These are phyloP conservation scores for Seira ritae DNA, from an alignment of 2,888 invertebrate species.

Conservation along the genomic window DNA sequence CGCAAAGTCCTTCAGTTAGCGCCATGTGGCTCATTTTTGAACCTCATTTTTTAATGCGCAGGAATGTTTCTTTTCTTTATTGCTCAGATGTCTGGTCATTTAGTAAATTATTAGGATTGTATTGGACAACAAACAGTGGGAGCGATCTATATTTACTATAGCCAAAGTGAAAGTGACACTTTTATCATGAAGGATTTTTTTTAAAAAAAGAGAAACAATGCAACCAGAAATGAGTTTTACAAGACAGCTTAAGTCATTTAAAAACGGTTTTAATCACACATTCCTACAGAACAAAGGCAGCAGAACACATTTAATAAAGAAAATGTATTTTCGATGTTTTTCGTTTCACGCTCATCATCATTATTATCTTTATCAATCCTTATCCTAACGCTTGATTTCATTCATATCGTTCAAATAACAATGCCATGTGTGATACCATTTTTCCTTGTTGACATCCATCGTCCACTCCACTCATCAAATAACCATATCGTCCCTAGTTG, in stretches of 20 bases:
- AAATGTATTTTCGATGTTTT: slow-evolving; percentile 48
- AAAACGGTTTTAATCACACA: background rate
- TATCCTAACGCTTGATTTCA: background rate
- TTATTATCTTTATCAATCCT: background rate
- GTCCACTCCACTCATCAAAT: background rate
- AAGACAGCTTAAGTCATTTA: background rate
- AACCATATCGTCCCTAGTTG: background rate
- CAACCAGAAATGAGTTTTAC: slow-evolving; percentile 5
- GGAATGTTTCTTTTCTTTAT: too few species aligned
- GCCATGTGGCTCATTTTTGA: too few species aligned
- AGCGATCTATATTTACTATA: background rate
- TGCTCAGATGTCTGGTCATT: too few species aligned
- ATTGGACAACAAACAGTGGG: too few species aligned
- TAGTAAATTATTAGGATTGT: too few species aligned
- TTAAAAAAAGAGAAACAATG: slow-evolving; percentile 6
- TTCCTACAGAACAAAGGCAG: background rate
- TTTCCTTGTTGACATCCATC: background rate
- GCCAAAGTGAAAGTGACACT: slow-evolving; percentile 10
- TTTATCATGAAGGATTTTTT: background rate
- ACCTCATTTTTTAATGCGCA: too few species aligned
- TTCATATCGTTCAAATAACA: background rate
- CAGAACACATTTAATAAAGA: slow-evolving; percentile 6
- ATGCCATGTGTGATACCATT: background rate
- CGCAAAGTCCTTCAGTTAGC: too few species aligned
- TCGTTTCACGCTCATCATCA: slow-evolving; percentile 27